Evolutionary conservation across 2,113 vertebrate genomes (phyloP), one percentile per base, ranked within the genome.

Genomic region (Sebastes fasciatus): DNA sequence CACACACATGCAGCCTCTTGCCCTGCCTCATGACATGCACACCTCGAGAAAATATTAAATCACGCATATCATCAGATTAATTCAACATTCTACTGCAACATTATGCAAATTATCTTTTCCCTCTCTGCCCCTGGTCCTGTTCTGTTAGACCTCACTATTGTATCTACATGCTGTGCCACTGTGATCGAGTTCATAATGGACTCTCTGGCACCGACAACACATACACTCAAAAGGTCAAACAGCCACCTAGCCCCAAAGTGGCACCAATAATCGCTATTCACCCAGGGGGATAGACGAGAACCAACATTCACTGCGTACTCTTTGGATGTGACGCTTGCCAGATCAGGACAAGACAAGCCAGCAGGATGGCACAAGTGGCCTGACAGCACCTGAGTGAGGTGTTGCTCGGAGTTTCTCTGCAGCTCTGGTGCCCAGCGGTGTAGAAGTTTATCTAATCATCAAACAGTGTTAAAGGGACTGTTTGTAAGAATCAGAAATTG

Each of bases 171-270:
- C 12, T n/a, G 61, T 64, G 43, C 26, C 63, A 4, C 11, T 70
- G 48, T 82, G 86, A 83, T 85, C 77, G 45, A 5, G 68, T 85
- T 85, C 82, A 46, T n/a, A 23, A 60, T 66, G 51, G n/a, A 74
- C 83, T 76, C 4, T 2, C 12, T 61, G 83, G 79, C 88, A 80
- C 67, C 66, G 7, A 77, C 60, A 61, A 40, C 5, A 11, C 67
- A 86, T 88, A 89, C 42, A 83, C 48, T 90, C 67, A 2, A 90
- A 92, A 92, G 90, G 88, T 93, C 87, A 90, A 74, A 87, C 14
- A 13, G 63, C 43, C 57, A 14, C 42, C 1, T 0, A 17, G 21
- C 54, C 64, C 66, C 52, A 68, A 69, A 89, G 63, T 40, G 79
- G 81, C 74, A 79, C 79, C 48, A 8, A 43, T 55, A 62, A 54